Evolutionary conservation across 2,113 vertebrate species (phyloP).

Genomic region (Dendropsophus ebraccatus): DNA sequence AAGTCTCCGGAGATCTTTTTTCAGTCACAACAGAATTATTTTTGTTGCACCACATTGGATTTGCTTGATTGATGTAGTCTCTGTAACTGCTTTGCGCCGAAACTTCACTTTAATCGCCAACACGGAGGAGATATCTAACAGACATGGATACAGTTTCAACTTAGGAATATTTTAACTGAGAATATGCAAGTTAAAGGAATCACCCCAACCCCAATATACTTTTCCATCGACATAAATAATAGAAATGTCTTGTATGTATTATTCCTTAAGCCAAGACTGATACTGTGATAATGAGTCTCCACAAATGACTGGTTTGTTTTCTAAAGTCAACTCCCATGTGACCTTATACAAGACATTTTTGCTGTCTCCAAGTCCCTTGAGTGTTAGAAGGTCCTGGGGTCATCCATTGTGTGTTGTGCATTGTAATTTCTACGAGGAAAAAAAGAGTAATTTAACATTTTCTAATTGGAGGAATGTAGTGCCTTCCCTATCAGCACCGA

Average conservation of each 20-base stretch:
- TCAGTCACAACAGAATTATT: slow-evolving; percentile 10
- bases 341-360: not conserved
- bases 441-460: slow-evolving; percentile 28
- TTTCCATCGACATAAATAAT: not conserved
- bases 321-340: slow-evolving; percentile 10
- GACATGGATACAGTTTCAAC: not conserved
- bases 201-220: not conserved
- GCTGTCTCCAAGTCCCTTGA: not conserved
- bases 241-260: not conserved
- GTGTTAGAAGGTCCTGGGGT: not conserved
- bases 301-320: slow-evolving; percentile 17
- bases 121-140: not conserved
- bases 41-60: slow-evolving; percentile 20
- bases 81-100: not conserved
- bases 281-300: slow-evolving; percentile 15
- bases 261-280: not conserved
- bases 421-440: not conserved
- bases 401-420: not conserved
- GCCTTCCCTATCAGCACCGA: slow-evolving; percentile 15
- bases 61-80: slow-evolving; percentile 4
- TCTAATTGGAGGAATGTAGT: not conserved
- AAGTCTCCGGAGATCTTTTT: slow-evolving; percentile 41
- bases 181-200: not conserved
- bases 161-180: not conserved
- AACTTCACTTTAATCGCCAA: not conserved